Conservation (phyloP, 2,113 vertebrate genomes). For the Caracal caracal region DNA sequence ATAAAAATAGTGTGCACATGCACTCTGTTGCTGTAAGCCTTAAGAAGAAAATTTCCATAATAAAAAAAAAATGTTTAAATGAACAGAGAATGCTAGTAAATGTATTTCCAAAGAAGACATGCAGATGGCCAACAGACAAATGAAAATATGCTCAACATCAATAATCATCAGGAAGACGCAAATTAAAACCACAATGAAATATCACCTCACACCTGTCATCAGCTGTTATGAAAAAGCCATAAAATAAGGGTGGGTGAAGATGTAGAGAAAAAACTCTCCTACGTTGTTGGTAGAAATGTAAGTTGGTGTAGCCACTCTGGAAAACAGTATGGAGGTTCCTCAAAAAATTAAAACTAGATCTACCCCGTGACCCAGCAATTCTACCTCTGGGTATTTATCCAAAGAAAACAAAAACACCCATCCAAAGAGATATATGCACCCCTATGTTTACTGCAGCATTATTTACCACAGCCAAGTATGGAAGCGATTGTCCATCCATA, state of each 20-base stretch:
- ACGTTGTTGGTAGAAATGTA: background rate
- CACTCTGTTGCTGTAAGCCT: background rate
- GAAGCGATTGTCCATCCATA: background rate
- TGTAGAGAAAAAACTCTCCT: background rate
- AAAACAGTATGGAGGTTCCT: background rate
- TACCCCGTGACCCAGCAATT: background rate
- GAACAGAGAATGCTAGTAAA: background rate
- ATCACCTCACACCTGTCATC: background rate
- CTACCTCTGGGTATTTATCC: background rate
- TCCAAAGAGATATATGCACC: background rate
- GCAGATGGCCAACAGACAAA: background rate
- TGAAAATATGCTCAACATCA: background rate
- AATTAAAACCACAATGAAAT: background rate
- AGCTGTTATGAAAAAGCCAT: background rate
- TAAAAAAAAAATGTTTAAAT: background rate
- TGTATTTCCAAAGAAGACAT: background rate
- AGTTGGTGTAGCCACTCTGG: background rate
- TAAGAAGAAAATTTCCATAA: background rate
- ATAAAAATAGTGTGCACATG: background rate
- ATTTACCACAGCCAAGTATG: background rate
- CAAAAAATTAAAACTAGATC: background rate
- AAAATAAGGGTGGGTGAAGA: background rate
- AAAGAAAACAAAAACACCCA: background rate
- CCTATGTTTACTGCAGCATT: background rate
- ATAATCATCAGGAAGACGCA: background rate